phyloP scores from a whole-genome alignment of 2,113 vertebrate species.

The Cygnus buccinator region DNA sequence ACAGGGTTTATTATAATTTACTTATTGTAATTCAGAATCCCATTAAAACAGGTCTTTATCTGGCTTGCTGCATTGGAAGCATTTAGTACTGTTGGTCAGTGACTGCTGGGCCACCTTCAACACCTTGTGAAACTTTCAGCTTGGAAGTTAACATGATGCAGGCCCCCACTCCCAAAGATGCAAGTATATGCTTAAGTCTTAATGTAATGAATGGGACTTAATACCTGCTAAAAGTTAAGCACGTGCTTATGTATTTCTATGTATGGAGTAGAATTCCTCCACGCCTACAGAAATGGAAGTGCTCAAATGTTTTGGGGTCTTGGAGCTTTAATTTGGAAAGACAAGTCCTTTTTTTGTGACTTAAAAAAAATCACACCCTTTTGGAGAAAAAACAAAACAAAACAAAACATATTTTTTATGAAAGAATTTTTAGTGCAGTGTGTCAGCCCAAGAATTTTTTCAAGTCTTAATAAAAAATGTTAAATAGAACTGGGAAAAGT shows the following conservation, averaged over 20 bases:
- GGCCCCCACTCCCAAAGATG: background rate
- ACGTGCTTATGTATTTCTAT: conserved; percentile 19
- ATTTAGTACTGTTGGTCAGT: conserved; percentile 13
- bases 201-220: conserved; percentile 29
- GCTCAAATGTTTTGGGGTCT: background rate
- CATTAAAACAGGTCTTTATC: conserved; percentile 38
- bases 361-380: background rate
- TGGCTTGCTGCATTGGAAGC: conserved; percentile 46
- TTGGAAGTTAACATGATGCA: conserved; percentile 31
- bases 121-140: conserved; percentile 49
- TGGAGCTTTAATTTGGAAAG: background rate
- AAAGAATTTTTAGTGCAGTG: background rate
- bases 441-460: background rate
- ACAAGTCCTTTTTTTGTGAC: background rate
- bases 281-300: background rate
- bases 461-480: background rate
- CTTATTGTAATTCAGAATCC: conserved; percentile 50
- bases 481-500: background rate
- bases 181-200: background rate
- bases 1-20: conserved; percentile 63
- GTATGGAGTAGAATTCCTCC: background rate
- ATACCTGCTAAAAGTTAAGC: conserved; percentile 63
- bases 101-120: conserved; percentile 58
- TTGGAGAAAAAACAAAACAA: background rate
- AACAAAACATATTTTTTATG: background rate